Evolutionary conservation across 2,113 vertebrate genomes (phyloP).

Genomic region (Raja brachyura): DNA sequence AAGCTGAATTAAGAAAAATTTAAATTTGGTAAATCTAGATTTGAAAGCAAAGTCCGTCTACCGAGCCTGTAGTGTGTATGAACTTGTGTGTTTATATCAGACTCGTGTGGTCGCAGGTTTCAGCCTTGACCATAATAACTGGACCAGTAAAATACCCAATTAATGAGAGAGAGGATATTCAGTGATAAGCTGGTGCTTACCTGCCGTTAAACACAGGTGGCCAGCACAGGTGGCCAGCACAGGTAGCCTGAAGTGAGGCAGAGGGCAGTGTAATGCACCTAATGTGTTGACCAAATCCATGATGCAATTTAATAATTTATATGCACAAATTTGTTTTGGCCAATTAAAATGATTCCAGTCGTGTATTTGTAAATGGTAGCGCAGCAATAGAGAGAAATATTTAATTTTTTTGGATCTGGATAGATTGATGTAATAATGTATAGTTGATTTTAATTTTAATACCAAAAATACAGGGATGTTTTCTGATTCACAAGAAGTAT

Average conservation of each 20-base stretch:
- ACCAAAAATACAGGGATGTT: constrained; percentile 34
- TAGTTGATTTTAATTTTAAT: constrained; percentile 35
- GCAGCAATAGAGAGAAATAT: constrained; percentile 10
- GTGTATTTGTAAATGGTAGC: constrained; percentile 31
- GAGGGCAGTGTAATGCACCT: neutral
- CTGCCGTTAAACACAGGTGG: neutral
- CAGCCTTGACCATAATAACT: neutral
- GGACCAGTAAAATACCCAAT: neutral
- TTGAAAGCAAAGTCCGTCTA: constrained; percentile 3
- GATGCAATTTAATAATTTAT: neutral
- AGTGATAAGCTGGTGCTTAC: neutral
- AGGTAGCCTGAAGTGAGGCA: neutral
- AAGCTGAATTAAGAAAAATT: neutral
- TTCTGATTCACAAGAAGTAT: constrained; percentile 36
- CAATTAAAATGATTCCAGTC: constrained; percentile 34
- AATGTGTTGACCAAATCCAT: constrained; percentile 31
- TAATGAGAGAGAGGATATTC: neutral
- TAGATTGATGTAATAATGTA: constrained; percentile 25
- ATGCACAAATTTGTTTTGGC: constrained; percentile 2
- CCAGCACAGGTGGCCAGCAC: neutral
- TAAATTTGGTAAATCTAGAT: neutral
- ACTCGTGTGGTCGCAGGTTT: neutral
- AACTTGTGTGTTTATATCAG: neutral
- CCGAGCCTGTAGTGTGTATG: neutral
- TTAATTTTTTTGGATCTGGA: constrained; percentile 12